Conservation (phyloP, 2,797 vertebrate species). For the Merluccius polli region DNA sequence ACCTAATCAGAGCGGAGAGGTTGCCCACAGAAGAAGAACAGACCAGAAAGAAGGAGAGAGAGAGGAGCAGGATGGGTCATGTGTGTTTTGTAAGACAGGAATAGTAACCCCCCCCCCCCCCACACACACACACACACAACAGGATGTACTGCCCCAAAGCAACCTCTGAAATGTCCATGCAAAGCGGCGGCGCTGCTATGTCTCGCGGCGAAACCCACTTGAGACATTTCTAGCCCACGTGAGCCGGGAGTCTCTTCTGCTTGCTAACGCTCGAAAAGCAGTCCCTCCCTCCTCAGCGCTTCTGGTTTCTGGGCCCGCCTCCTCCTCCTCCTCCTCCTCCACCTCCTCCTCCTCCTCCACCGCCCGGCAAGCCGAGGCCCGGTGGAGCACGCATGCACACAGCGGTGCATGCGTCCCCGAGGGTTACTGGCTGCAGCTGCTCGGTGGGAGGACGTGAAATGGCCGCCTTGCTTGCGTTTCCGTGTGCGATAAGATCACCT, state of each 20-base stretch:
- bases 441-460: slow-evolving; percentile 14
- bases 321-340: not conserved
- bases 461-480: not conserved
- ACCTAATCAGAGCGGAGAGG: not conserved
- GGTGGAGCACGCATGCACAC: not conserved
- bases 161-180: not conserved
- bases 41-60: not conserved
- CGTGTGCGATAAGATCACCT: slow-evolving; percentile 2
- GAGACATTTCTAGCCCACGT: not conserved
- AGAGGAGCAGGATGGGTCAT: not conserved
- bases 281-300: not conserved
- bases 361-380: not conserved
- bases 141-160: not conserved
- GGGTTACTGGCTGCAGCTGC: slow-evolving; percentile 29
- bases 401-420: slow-evolving; percentile 17
- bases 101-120: not conserved
- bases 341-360: not conserved
- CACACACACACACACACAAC: too few relatives aligned
- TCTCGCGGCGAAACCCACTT: not conserved
- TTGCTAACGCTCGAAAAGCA: not conserved
- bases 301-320: too few relatives aligned
- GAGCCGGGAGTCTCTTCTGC: not conserved
- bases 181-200: not conserved
- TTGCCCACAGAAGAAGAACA: not conserved
- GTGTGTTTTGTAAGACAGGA: not conserved